Evolutionary conservation across 2,888 invertebrate species (phyloP).

Genomic region (Cantharis rufa): DNA sequence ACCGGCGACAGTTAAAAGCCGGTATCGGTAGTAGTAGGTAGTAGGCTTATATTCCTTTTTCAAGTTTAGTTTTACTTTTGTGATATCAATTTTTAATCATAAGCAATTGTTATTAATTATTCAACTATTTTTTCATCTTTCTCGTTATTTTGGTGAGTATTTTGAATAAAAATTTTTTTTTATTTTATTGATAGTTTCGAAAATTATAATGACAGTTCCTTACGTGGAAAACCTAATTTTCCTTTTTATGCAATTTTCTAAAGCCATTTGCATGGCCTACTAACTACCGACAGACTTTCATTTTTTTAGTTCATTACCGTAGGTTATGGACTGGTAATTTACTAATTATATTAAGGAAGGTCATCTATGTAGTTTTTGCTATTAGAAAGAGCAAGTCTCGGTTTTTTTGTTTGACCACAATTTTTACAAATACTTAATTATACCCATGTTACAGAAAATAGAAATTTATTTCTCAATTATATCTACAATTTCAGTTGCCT

Average conservation of each 20-base stretch:
- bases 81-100: slow-evolving; percentile 8
- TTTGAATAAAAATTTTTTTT: not conserved
- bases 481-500: not conserved
- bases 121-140: not conserved
- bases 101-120: not conserved
- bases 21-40: slow-evolving; percentile 21
- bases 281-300: not conserved
- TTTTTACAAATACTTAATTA: not conserved
- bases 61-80: slow-evolving; percentile 3
- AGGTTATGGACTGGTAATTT: not conserved
- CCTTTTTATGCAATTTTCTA: not conserved
- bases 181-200: not conserved
- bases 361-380: not conserved
- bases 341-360: not conserved
- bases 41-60: slow-evolving; percentile 15
- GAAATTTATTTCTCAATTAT: not conserved
- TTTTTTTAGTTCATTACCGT: not conserved
- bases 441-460: not conserved
- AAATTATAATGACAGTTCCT: not conserved
- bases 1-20: slow-evolving; percentile 29
- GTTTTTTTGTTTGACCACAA: not conserved
- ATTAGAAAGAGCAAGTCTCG: not conserved
- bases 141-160: not conserved
- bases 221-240: not conserved
- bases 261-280: not conserved